Conservation (phyloP, 2,797 vertebrate genomes). For the Neosilurus mollespiculum region DNA sequence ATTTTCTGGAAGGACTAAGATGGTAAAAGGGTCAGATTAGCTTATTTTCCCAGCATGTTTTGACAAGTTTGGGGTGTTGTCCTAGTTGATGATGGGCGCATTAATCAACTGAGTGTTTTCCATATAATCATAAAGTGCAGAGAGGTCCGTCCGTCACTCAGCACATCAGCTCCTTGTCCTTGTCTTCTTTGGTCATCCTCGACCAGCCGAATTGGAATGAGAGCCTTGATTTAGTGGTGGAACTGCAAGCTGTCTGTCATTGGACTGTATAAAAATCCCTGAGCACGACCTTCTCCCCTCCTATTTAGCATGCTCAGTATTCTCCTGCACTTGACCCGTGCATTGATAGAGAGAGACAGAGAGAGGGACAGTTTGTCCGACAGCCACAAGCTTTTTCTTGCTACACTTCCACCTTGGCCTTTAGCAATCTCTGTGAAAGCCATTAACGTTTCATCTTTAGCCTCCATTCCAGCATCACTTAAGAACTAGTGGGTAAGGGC, state of each 20-base stretch:
- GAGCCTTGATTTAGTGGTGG: constrained; percentile 50
- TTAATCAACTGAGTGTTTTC: constrained; percentile 62
- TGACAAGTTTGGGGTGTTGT: constrained; percentile 52
- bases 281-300: constrained; percentile 66
- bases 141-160: constrained; percentile 52
- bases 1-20: background rate
- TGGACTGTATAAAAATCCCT: constrained; percentile 53
- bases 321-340: constrained; percentile 66
- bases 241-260: constrained; percentile 43
- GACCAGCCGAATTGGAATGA: constrained; percentile 37
- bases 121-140: constrained; percentile 57
- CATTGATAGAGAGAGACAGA: constrained; percentile 45
- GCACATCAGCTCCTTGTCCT: constrained; percentile 53
- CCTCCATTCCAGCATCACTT: constrained; percentile 62
- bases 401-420: constrained; percentile 42
- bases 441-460: constrained; percentile 65
- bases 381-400: constrained; percentile 23
- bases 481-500: constrained; percentile 64
- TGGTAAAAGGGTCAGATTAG: constrained; percentile 24
- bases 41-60: constrained; percentile 43
- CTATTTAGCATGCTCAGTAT: constrained; percentile 71
- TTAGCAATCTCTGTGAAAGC: constrained; percentile 70
- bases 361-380: constrained; percentile 44
- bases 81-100: constrained; percentile 37
- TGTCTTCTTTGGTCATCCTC: constrained; percentile 54